Base-by-base conservation (phyloP, 1,140 invertebrate genomes). In the Bombus haemorrhoidalis region DNA sequence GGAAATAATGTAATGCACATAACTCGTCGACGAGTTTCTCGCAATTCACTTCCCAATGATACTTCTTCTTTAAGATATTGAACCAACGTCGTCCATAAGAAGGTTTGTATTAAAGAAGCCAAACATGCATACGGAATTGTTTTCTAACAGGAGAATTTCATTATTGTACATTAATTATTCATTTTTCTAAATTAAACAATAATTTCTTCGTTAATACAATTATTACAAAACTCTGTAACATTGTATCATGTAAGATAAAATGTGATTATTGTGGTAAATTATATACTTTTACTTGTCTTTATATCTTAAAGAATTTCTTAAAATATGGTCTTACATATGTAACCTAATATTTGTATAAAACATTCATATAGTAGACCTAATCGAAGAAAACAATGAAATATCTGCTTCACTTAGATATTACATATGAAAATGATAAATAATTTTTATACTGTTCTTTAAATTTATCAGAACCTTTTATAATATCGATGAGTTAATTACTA, bases 1-100 rank as follows among this genome's bases (percentile, higher is more conserved):
- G 39, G 64, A 62, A 62, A 80, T 64, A 64, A 83, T 53, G 12
- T 43, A 81, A 89, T 87, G 80, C 85, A 89, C 68, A 37, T 62
- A 81, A 57, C 66, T 39, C 37, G 69, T 75, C 83, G 68, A 89
- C 66, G 78, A 88, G 73, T 13, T n/a, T n/a, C 28, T 37, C 34
- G 25, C 81, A 62, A 41, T 39, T 83, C 71, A 9, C 73, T 37
- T 37, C 37, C 22, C 22, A 53, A 71, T 47, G 68, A 84, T 84
- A 53, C 73, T 32, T 83, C 53, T 72, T 43, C 73, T 76, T 57
- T 57, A 37, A 77, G 68, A 77, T 39, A 77, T 69, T 66, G 43
- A 83, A 57, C 37, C 28, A 41, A 22, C 22, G 3, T 13, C 39
- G 13, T 10, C 39, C 43, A 72, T 81, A n/a, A 32, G 25, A 28